Evolutionary conservation across 1,140 invertebrate genomes (phyloP).

Genomic region (Camponotus pennsylvanicus): DNA sequence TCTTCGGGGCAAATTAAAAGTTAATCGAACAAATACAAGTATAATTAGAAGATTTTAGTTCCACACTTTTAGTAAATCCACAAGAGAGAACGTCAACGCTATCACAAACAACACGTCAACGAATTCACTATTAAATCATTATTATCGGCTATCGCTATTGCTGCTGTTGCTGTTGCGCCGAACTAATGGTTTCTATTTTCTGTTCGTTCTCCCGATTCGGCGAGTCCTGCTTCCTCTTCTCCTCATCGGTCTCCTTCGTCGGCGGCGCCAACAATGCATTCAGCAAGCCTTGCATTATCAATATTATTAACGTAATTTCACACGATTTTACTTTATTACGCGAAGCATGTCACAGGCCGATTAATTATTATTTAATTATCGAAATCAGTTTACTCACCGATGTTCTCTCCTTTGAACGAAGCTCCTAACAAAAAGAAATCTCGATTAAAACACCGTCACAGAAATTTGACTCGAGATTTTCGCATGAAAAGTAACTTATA

Average conservation of each 20-base stretch:
- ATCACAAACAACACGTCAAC: neutral
- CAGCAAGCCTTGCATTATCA: slow-evolving; percentile 62
- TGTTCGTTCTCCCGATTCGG: slow-evolving; percentile 21
- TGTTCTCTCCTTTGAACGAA: slow-evolving; percentile 69
- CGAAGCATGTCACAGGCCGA: neutral
- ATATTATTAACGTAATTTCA: neutral
- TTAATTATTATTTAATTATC: slow-evolving; percentile 3
- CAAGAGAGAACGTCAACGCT: neutral
- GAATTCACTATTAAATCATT: neutral
- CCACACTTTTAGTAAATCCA: neutral
- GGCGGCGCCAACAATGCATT: slow-evolving; percentile 46
- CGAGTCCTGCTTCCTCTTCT: slow-evolving; percentile 49
- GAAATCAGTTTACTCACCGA: slow-evolving; percentile 71
- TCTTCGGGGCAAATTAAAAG: neutral
- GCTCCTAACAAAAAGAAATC: slow-evolving; percentile 56
- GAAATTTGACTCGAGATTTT: neutral
- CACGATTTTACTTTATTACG: neutral
- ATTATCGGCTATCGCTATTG: slow-evolving; percentile 11
- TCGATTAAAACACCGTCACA: neutral
- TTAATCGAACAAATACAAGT: neutral
- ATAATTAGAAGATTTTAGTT: neutral
- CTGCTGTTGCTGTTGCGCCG: slow-evolving; percentile 51
- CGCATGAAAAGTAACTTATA: neutral
- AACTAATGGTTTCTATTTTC: slow-evolving; percentile 47
- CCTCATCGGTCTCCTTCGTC: slow-evolving; percentile 48